These are phyloP conservation scores for Philereme vetulata DNA, from an alignment of 2,888 invertebrate species.

Conservation along the genomic window DNA sequence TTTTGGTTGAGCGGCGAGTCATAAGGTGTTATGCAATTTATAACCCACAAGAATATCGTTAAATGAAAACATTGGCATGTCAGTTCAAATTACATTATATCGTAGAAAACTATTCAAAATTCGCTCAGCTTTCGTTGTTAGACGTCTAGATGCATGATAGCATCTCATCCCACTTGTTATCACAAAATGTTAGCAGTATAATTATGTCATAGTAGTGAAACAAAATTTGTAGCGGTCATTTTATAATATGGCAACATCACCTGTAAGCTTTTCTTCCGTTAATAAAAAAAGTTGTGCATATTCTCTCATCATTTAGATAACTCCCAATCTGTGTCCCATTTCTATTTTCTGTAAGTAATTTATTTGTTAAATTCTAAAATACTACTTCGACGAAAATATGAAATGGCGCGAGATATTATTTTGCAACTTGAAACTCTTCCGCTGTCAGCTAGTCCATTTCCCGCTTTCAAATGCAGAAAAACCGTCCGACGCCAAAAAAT, in stretches of 20 bases:
- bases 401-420: too few species aligned
- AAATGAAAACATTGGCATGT: conserved; percentile 36
- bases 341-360: too few species aligned
- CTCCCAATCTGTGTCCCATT: too few species aligned
- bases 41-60: conserved; percentile 45
- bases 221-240: not conserved
- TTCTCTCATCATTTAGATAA: too few species aligned
- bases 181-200: conserved; percentile 46
- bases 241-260: not conserved
- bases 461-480: too few species aligned
- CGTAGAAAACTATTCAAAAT: not conserved
- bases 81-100: conserved; percentile 27
- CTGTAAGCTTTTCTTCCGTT: not conserved
- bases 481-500: too few species aligned
- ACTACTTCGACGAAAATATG: too few species aligned
- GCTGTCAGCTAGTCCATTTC: too few species aligned
- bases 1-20: conserved; percentile 59
- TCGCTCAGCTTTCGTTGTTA: conserved; percentile 67
- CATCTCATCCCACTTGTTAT: conserved; percentile 40
- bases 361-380: too few species aligned
- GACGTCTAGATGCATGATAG: conserved; percentile 65
- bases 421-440: too few species aligned
- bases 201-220: conserved; percentile 38
- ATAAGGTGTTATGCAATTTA: conserved; percentile 81
- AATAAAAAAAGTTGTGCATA: too few species aligned